Conservation (phyloP, 2,113 vertebrate genomes). For the Anas platyrhynchos region DNA sequence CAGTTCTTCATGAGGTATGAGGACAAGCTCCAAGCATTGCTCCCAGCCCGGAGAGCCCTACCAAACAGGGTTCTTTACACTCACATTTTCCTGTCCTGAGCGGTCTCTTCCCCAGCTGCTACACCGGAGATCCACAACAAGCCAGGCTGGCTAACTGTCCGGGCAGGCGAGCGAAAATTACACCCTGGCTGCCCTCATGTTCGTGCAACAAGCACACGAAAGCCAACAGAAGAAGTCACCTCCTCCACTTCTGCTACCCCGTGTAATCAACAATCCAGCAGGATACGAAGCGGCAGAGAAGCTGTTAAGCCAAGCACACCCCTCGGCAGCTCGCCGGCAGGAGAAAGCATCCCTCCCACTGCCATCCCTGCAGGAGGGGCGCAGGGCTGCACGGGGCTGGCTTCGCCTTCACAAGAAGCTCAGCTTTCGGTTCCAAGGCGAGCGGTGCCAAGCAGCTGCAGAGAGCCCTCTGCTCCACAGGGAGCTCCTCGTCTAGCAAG, state of each 20-base stretch:
- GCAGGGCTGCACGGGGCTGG: background rate
- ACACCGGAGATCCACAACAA: background rate
- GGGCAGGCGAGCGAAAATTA: background rate
- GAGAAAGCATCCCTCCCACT: background rate
- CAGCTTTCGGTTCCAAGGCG: background rate
- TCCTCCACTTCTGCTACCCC: background rate
- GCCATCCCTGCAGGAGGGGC: fast-evolving
- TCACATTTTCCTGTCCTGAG: background rate
- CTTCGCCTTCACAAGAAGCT: background rate
- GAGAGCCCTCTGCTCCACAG: background rate
- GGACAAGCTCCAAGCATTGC: background rate
- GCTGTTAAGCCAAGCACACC: background rate
- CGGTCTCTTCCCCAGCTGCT: background rate
- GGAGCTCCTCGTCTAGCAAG: background rate
- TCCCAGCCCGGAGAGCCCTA: background rate
- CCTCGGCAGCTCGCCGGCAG: background rate
- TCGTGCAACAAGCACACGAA: background rate
- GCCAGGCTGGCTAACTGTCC: background rate
- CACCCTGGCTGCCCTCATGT: background rate
- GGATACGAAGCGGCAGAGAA: background rate
- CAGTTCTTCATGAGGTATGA: background rate
- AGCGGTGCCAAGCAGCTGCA: background rate
- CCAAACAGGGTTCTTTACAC: background rate
- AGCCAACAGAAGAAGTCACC: background rate
- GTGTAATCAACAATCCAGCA: background rate